phyloP scores from a whole-genome alignment of 2,113 vertebrate species.

The Macaca fascicularis region T2T-MFA8v1.1 NC_088378.1:130898001-130898500 shows the following conservation, averaged over 20 bases:
- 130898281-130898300: background rate
- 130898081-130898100: constrained; percentile 11
- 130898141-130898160: background rate
- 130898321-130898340: background rate
- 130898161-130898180: background rate
- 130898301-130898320: background rate
- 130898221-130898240: background rate
- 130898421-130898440: constrained; percentile 6
- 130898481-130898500: background rate
- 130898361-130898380: background rate
- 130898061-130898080: background rate
- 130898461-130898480: constrained; percentile 25
- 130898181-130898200: background rate
- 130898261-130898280: background rate
- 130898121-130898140: background rate
- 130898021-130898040: background rate
- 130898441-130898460: constrained; percentile 40
- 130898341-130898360: background rate
- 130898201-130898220: background rate
- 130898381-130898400: background rate
- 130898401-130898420: background rate
- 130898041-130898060: background rate
- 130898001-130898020: accelerated
- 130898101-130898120: background rate
- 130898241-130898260: background rate